Conservation (phyloP, 2,888 invertebrate genomes). For the Synanthedon formicaeformis region DNA sequence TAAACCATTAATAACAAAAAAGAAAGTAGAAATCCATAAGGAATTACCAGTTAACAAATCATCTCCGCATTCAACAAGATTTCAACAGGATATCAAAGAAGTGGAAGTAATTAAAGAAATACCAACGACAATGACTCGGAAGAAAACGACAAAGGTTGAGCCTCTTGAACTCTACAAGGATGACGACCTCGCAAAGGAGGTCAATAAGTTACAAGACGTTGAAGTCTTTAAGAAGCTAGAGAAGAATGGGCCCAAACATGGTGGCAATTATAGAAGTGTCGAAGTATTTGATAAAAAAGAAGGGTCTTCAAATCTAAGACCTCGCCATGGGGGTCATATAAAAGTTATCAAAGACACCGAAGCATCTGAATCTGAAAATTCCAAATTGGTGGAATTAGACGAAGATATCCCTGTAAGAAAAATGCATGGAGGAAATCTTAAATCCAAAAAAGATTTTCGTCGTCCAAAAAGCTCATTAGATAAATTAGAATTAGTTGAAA, state of each 20-base stretch:
- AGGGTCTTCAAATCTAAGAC: slow-evolving; percentile 10
- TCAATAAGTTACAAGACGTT: slow-evolving; percentile 52
- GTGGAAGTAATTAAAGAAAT: slow-evolving; percentile 55
- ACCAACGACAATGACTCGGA: slow-evolving; percentile 18
- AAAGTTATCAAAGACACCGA: slow-evolving; percentile 27
- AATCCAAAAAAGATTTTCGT: slow-evolving; percentile 17
- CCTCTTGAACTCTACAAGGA: slow-evolving; percentile 50
- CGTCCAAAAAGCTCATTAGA: slow-evolving; percentile 16
- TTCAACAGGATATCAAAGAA: slow-evolving; percentile 56
- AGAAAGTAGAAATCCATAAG: slow-evolving; percentile 54
- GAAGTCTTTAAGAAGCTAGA: slow-evolving; percentile 54
- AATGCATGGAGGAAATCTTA: slow-evolving; percentile 29
- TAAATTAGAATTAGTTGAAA: slow-evolving; percentile 26
- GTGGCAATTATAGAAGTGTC: slow-evolving; percentile 54
- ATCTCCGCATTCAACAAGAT: slow-evolving; percentile 44
- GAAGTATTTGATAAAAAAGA: slow-evolving; percentile 14
- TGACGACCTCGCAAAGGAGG: slow-evolving; percentile 49
- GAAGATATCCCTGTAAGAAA: slow-evolving; percentile 10
- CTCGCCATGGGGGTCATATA: slow-evolving; percentile 4
- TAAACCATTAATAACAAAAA: slow-evolving; percentile 40
- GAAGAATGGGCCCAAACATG: slow-evolving; percentile 46
- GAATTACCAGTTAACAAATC: slow-evolving; percentile 45
- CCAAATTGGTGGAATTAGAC: slow-evolving; percentile 26
- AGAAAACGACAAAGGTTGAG: slow-evolving; percentile 35
- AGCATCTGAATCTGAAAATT: slow-evolving; percentile 38